Conservation (phyloP, 1,140 invertebrate genomes). For the Zaprionus inermis region DNA sequence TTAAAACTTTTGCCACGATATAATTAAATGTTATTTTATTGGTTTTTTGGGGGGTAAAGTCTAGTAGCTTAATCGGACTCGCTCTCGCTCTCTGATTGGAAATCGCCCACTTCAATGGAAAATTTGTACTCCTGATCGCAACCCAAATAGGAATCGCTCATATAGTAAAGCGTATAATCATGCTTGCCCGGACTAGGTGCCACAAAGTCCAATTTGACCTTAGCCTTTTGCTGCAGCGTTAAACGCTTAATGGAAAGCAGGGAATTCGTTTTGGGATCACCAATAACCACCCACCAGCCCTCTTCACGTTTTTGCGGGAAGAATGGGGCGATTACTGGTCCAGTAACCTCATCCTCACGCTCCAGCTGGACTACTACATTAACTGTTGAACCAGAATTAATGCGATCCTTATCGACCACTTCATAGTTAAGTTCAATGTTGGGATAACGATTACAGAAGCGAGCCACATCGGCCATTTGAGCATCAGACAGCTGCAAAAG, state of each 20-base stretch:
- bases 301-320: slow-evolving; percentile 99
- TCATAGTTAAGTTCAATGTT: slow-evolving; percentile 99
- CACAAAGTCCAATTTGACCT: slow-evolving; percentile 97
- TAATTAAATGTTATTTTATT: slow-evolving; percentile 31
- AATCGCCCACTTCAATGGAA: slow-evolving; percentile 91
- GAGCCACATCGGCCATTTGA: slow-evolving; percentile 98
- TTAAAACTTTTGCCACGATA: slow-evolving; percentile 23
- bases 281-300: slow-evolving; percentile 99
- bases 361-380: slow-evolving; percentile 96
- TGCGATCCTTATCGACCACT: slow-evolving; percentile 92
- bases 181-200: slow-evolving; percentile 94
- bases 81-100: slow-evolving; percentile 86
- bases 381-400: slow-evolving; percentile 92
- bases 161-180: slow-evolving; percentile 98
- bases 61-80: slow-evolving; percentile 85
- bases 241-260: slow-evolving; percentile 98
- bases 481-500: slow-evolving; percentile 92
- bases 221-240: slow-evolving; percentile 96
- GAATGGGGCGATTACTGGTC: slow-evolving; percentile 98
- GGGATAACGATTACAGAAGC: slow-evolving; percentile 99
- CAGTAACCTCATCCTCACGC: slow-evolving; percentile 98
- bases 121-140: slow-evolving; percentile 99
- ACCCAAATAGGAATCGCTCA: slow-evolving; percentile 99
- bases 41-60: not conserved
- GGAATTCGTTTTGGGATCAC: slow-evolving; percentile 97